Percentiles rank a stretch among this genome's conserved stretches.
phyloP scores from a whole-genome alignment of 1,140 invertebrate species.

The Sogatella furcifera region DNA sequence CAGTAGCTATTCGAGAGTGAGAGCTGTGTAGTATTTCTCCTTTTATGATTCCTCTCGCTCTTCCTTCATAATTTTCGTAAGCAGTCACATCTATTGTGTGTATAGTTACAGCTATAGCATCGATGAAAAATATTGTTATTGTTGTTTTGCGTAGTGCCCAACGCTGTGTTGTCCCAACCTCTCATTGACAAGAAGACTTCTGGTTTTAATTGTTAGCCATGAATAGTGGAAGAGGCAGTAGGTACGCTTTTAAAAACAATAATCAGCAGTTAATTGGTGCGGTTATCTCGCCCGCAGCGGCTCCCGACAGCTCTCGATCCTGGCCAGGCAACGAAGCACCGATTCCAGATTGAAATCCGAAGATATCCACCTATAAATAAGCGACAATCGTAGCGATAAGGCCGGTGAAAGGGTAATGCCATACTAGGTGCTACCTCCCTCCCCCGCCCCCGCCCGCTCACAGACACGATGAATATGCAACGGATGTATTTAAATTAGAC shows the following conservation, averaged over 20 bases:
- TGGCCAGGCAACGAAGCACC: background rate
- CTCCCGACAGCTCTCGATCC: background rate
- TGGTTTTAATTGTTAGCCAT: background rate
- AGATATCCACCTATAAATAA: background rate
- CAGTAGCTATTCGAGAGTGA: too few species aligned
- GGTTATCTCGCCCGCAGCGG: background rate
- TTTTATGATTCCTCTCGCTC: too few species aligned
- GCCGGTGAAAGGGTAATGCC: background rate
- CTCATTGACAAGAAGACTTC: background rate
- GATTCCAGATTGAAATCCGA: background rate
- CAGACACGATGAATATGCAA: background rate
- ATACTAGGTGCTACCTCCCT: background rate
- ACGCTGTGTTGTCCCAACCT: too few species aligned
- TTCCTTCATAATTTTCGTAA: too few species aligned
- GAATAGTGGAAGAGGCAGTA: too few species aligned
- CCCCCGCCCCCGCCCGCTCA: background rate
- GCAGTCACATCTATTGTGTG: too few species aligned
- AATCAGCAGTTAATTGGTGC: background rate
- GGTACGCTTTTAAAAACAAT: background rate
- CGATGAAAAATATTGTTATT: too few species aligned
- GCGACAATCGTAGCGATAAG: background rate
- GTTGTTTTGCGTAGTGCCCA: too few species aligned
- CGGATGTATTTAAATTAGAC: slow-evolving; percentile 3
- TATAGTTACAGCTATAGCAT: too few species aligned
- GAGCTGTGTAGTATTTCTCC: too few species aligned